These are phyloP conservation scores for Probosciger aterrimus DNA, from an alignment of 2,113 vertebrate genomes.

Conservation along the genomic window DNA sequence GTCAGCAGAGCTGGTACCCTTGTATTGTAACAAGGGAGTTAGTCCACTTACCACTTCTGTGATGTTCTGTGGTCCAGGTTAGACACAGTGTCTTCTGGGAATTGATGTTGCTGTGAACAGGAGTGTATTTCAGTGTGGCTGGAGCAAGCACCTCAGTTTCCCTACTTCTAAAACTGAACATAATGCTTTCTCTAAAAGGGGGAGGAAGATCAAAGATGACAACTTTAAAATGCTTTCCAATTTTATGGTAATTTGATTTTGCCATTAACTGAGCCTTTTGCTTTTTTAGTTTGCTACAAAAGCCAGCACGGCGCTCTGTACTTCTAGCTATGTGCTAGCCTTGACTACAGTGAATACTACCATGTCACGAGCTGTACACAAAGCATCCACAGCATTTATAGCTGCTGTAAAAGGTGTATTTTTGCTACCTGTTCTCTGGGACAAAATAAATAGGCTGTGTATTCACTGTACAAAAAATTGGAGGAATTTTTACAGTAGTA, in stretches of 20 bases:
- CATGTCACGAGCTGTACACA: background rate
- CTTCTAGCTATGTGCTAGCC: background rate
- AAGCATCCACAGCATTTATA: background rate
- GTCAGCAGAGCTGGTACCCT: background rate
- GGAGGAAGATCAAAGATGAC: background rate
- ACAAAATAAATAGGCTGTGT: background rate
- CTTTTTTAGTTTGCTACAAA: background rate
- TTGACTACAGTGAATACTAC: background rate
- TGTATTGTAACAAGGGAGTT: background rate
- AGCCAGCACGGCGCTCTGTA: background rate
- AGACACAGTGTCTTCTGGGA: background rate
- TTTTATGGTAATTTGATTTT: background rate
- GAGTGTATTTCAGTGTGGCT: background rate
- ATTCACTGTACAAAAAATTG: background rate
- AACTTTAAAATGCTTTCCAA: background rate
- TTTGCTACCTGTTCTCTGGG: background rate
- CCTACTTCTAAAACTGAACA: background rate
- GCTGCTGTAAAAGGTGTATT: background rate
- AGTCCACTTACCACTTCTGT: rapidly evolving
- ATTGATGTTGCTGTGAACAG: background rate
- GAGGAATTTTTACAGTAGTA: background rate
- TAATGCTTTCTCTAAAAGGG: background rate
- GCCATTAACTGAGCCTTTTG: background rate
- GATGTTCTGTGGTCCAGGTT: background rate
- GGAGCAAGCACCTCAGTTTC: background rate